A percentile compares a stretch with the other conserved stretches of the same genome.
These are phyloP conservation scores for Cylloceria caligata DNA, from an alignment of 2,888 invertebrate species.

Conservation along the genomic window DNA sequence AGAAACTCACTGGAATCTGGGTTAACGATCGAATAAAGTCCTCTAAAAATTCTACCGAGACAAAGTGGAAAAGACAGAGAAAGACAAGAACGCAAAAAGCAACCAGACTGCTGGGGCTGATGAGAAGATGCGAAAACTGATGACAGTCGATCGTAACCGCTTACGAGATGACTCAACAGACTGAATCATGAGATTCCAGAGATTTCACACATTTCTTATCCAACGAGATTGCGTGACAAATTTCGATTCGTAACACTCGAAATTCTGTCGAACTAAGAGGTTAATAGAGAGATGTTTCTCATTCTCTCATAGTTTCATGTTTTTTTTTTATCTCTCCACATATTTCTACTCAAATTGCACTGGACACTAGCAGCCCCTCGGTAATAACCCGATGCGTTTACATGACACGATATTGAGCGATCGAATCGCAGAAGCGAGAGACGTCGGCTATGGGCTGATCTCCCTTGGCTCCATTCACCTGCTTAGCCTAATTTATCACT, in stretches of 20 bases:
- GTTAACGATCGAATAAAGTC: slow-evolving; percentile 64
- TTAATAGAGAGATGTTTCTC: no score
- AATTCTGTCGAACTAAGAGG: no score
- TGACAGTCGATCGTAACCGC: neutral
- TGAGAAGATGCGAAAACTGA: slow-evolving; percentile 15
- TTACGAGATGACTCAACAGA: slow-evolving; percentile 6
- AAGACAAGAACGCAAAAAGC: slow-evolving; percentile 10
- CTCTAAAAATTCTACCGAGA: slow-evolving; percentile 53
- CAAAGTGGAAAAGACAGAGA: slow-evolving; percentile 4
- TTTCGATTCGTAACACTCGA: neutral
- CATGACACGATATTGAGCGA: neutral
- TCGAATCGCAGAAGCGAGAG: neutral
- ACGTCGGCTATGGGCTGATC: neutral
- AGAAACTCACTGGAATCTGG: slow-evolving; percentile 59
- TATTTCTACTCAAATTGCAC: no score
- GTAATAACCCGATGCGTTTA: no score
- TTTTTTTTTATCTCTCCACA: no score
- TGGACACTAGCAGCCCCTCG: no score
- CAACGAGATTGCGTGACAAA: neutral
- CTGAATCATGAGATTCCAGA: neutral
- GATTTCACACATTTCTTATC: neutral
- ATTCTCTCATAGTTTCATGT: no score
- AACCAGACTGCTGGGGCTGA: neutral
- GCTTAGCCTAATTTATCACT: no score
- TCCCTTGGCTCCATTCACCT: no score